A percentile compares a stretch with the other conserved stretches of the same genome.
Evolutionary conservation across 2,797 vertebrate species (phyloP).

Genomic region (Pelobates cultripes): DNA sequence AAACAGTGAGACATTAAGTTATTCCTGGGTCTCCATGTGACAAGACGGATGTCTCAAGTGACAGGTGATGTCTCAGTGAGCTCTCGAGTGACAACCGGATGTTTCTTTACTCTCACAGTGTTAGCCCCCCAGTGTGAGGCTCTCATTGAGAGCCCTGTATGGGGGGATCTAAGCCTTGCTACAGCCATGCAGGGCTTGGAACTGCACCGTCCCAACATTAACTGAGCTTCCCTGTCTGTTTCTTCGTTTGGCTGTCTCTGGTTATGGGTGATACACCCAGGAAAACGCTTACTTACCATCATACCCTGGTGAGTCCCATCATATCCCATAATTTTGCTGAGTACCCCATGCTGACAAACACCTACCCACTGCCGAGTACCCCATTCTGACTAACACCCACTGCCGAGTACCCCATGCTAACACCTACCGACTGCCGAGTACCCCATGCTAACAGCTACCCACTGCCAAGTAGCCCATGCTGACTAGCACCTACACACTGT

Average conservation of each 20-base stretch:
- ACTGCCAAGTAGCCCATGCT: neutral
- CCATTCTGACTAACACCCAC: neutral
- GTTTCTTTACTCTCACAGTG: conserved; percentile 36
- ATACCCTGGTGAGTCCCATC: conserved; percentile 81
- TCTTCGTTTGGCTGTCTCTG: conserved; percentile 36
- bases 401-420: neutral
- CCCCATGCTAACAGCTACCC: neutral
- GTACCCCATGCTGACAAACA: neutral
- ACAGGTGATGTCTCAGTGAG: conserved; percentile 50
- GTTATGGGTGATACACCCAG: conserved; percentile 85
- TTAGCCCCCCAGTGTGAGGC: conserved; percentile 25
- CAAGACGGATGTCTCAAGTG: conserved; percentile 47
- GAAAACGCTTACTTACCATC: conserved; percentile 86
- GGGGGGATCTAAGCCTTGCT: conserved; percentile 16
- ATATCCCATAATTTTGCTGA: neutral
- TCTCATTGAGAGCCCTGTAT: conserved; percentile 14
- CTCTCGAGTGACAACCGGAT: conserved; percentile 49
- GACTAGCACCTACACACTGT: neutral
- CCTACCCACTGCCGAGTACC: neutral
- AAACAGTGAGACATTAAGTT: conserved; percentile 13
- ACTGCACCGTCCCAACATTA: conserved; percentile 3
- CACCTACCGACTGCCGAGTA: neutral
- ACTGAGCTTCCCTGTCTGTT: neutral
- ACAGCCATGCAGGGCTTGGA: conserved; percentile 1
- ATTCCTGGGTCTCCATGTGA: conserved; percentile 47